Conservation (phyloP, 2,113 vertebrate species). For the Actenoides hombroni region DNA sequence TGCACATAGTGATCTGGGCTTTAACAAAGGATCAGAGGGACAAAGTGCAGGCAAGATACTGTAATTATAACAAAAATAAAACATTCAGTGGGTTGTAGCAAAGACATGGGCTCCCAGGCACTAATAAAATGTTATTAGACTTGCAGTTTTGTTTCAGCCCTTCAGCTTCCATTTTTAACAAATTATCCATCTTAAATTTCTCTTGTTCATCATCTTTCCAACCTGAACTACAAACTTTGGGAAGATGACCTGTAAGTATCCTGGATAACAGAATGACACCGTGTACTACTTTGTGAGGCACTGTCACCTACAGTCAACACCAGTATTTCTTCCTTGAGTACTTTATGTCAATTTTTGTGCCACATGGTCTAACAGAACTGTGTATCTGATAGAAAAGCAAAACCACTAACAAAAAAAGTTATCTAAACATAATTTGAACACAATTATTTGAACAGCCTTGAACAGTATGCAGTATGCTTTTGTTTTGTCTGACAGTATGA, state of each 20-base stretch:
- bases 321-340: not conserved
- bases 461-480: not conserved
- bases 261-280: not conserved
- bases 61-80: slow-evolving; percentile 84
- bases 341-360: not conserved
- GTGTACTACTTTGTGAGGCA: not conserved
- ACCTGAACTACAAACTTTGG: not conserved
- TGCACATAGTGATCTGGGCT: slow-evolving; percentile 77
- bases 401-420: not conserved
- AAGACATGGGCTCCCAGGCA: slow-evolving; percentile 53
- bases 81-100: slow-evolving; percentile 62
- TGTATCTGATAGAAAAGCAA: not conserved
- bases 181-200: not conserved
- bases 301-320: not conserved
- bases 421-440: not conserved
- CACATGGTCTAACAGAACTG: not conserved
- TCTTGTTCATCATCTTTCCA: not conserved
- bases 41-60: slow-evolving; percentile 78
- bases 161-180: slow-evolving; percentile 53
- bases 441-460: slow-evolving; percentile 21
- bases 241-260: not conserved
- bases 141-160: not conserved
- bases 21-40: slow-evolving; percentile 83
- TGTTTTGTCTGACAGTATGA: slow-evolving; percentile 22
- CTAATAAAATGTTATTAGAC: slow-evolving; percentile 63